Evolutionary conservation across 2,113 vertebrate species (phyloP).

Genomic region (Tragelaphus imberbis): DNA sequence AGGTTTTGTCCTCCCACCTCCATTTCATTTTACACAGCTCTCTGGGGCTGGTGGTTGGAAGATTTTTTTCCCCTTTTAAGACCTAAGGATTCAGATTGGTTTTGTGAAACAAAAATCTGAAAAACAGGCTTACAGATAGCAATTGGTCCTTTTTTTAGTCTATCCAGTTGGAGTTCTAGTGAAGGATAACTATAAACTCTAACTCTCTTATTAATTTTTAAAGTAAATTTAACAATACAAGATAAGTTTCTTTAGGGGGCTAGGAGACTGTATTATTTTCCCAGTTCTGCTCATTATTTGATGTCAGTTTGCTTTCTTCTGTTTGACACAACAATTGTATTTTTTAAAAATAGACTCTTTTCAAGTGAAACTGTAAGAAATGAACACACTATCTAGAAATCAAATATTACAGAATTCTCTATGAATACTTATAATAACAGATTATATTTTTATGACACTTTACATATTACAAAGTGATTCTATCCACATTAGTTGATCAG

Average conservation of each 20-base stretch:
- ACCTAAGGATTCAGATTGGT: constrained; percentile 64
- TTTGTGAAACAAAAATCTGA: constrained; percentile 68
- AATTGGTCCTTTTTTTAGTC: constrained; percentile 54
- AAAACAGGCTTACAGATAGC: constrained; percentile 66
- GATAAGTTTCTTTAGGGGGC: constrained; percentile 3
- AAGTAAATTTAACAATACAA: constrained; percentile 39
- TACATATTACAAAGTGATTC: not conserved
- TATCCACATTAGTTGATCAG: not conserved
- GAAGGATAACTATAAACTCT: constrained; percentile 61
- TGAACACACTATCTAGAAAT: not conserved
- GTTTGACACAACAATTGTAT: constrained; percentile 12
- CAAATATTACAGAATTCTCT: not conserved
- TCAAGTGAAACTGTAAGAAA: not conserved
- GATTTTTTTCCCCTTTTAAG: constrained; percentile 32
- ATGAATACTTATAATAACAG: not conserved
- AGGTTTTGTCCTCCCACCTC: constrained; percentile 71
- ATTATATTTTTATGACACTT: not conserved
- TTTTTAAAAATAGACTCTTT: not conserved
- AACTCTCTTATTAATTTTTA: constrained; percentile 54
- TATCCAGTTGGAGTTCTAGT: constrained; percentile 61
- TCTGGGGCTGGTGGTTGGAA: constrained; percentile 34
- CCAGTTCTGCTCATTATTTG: not conserved
- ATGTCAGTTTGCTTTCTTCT: not conserved
- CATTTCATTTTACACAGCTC: constrained; percentile 55
- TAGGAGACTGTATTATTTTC: not conserved